These are phyloP conservation scores for Melolontha melolontha DNA, from an alignment of 2,888 invertebrate genomes.

Conservation along the genomic window DNA sequence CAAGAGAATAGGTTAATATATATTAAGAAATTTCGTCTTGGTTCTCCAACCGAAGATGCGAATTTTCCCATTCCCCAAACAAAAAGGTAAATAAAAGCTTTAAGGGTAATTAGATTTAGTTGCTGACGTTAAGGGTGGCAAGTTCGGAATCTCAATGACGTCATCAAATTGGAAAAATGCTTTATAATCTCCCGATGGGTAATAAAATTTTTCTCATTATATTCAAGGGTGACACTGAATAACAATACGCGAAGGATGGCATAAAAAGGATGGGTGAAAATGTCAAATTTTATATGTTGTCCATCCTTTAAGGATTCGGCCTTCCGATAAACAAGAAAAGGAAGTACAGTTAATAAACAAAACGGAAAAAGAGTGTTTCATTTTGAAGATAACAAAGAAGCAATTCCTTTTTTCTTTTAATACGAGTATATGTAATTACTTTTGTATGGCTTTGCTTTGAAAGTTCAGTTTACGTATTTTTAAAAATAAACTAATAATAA, in stretches of 20 bases:
- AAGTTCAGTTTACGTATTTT: no score
- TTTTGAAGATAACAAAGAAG: background rate
- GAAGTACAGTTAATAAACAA: conserved; percentile 1
- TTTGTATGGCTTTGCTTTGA: no score
- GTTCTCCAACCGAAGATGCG: background rate
- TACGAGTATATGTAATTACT: background rate
- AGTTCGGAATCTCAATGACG: conserved; percentile 32
- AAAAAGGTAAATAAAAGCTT: conserved; percentile 33
- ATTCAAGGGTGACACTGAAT: conserved; percentile 37
- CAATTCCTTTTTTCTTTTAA: conserved; percentile 1
- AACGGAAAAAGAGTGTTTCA: conserved; percentile 13
- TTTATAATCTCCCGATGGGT: conserved; percentile 41
- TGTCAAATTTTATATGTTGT: conserved; percentile 24
- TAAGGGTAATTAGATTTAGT: conserved; percentile 32
- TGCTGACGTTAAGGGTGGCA: conserved; percentile 23
- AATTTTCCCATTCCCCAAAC: no score
- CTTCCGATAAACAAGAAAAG: conserved; percentile 9
- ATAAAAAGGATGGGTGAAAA: conserved; percentile 16
- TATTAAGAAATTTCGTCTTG: conserved; percentile 6
- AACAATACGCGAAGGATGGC: conserved; percentile 29
- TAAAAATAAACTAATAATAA: no score
- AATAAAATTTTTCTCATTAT: conserved; percentile 44
- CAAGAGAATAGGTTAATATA: no score
- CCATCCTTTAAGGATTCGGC: conserved; percentile 15
- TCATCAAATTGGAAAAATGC: conserved; percentile 41